Evolutionary conservation across 2,797 vertebrate species (phyloP), one percentile per base, ranked within the genome.

Genomic region (Buceros bicornis): DNA sequence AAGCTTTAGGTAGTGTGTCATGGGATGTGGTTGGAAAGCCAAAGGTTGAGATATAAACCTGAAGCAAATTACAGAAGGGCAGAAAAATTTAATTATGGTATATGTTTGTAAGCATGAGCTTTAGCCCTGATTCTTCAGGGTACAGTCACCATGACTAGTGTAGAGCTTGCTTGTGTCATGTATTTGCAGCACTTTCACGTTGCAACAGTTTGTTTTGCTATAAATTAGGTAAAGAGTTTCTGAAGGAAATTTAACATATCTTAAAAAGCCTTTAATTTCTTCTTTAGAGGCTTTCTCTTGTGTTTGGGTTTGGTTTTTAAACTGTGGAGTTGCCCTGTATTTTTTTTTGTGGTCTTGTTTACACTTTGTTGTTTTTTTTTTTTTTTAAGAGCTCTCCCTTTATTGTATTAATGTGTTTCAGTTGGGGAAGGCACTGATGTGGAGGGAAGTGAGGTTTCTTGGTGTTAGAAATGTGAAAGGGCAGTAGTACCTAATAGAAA

Each of bases 21-120:
- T 57, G 31, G 24, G 33, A 28, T 90, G 28, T 56, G 43, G 29
- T 40, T 69, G n/a, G 73, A 57, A 26, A 92, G 54, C 15, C 4
- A 5, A 35, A 87, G 13, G 24, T 56, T 89, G 53, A 79, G 45
- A 21, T 65, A 10, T 2, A 72, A 89, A 66, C 9, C 15, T 70
- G n/a, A 78, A 71, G 26, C 28, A 58, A 69, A 84, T 51, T 56
- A 37, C 10, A 51, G 21, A 77, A 61, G 25, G 10, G 15, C 19
- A 54, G 64, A 37, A 85, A 66, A 72, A 47, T 4, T 31, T 28
- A 35, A n/a, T 8, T 48, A 7, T 50, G 11, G 13, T 35, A 2
- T 24, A 11, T 0, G 0, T 24, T 42, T 29, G 7, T 78, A 25
- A 69, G 19, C 13, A 24, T 42, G 53, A 47, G 28, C 42, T 80